Base-by-base conservation (phyloP, 2,888 invertebrate species). In the Agonum fuliginosum region DNA sequence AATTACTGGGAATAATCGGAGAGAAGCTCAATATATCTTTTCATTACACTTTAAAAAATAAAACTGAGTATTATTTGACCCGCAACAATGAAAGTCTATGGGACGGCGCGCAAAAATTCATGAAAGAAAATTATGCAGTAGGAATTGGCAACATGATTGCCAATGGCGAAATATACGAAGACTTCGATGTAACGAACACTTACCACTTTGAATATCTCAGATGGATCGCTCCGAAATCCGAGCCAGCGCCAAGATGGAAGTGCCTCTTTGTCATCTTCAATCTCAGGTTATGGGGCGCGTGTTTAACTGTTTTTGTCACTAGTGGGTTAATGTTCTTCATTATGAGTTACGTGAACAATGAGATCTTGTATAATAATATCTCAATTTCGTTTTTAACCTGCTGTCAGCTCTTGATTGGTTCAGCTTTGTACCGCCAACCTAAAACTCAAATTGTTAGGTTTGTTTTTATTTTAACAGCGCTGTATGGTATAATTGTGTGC, bases 91-190 rank as follows among this genome's bases (percentile, higher is more conserved):
- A 83, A 20, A 88, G 88, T 0, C 81, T 83, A 5, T 91, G 91
- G 91, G 85, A 85, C 17, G 91, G 90, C 3, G 86, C 89, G 8
- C 83, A 91, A 27, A 87, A 86, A 2, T 82, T 86, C 3, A 81
- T 91, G 0, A 80, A 85, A 1, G 81, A 85, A 78, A 84, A 79
- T 12, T 81, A 89, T 1, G 88, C 90, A 65, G 84, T 91, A 6
- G 86, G 91, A 3, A 82, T 91, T 14, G 92, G 92, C 5, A 91
- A 91, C 1, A 89, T 90, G 78, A 90, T 88, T 83, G 89, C 91
- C 1, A 91, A 90, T 80, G 87, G 88, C 54, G 90, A 90, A 78
- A 88, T 91, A 0, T 88, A 88, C 30, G 87, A 88, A 80, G 88
- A 89, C 80, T 92, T 91, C 82, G 89, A 89, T 81, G 87, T 88